phyloP scores from a whole-genome alignment of 2,888 invertebrate species.

The Idaea straminata region DNA sequence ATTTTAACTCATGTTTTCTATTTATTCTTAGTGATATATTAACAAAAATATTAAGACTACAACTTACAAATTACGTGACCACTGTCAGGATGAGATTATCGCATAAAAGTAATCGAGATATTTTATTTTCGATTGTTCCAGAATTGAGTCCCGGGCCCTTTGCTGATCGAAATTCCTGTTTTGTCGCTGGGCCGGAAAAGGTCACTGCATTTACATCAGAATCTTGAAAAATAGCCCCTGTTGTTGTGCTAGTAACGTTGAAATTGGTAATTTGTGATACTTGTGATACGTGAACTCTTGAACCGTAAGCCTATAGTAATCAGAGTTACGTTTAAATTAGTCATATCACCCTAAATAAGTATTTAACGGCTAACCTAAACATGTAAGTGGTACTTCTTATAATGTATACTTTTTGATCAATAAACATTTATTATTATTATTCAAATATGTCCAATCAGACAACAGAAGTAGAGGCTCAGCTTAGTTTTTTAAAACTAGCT shows the following conservation, averaged over 20 bases:
- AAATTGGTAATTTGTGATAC: constrained; percentile 16
- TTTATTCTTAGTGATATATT: no score
- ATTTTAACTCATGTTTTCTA: no score
- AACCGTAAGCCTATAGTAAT: neutral
- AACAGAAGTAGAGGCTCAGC: no score
- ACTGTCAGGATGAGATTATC: neutral
- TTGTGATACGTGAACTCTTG: constrained; percentile 7
- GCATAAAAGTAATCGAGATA: neutral
- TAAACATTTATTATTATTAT: no score
- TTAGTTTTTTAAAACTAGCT: no score
- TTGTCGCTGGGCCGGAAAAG: constrained; percentile 35
- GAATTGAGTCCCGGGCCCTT: constrained; percentile 16
- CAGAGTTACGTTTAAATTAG: neutral
- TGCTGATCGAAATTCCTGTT: constrained; percentile 44
- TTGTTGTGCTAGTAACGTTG: constrained; percentile 22
- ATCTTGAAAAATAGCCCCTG: constrained; percentile 23
- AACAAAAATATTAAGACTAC: no score
- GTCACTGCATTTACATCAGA: constrained; percentile 30
- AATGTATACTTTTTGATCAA: no score
- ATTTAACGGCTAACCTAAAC: no score
- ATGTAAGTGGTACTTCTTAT: no score
- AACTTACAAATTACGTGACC: no score
- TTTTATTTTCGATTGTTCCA: neutral
- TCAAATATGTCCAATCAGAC: no score
- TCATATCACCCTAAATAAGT: no score